Evolutionary conservation across 2,113 vertebrate species (phyloP).

Genomic region (Hypomesus transpacificus): DNA sequence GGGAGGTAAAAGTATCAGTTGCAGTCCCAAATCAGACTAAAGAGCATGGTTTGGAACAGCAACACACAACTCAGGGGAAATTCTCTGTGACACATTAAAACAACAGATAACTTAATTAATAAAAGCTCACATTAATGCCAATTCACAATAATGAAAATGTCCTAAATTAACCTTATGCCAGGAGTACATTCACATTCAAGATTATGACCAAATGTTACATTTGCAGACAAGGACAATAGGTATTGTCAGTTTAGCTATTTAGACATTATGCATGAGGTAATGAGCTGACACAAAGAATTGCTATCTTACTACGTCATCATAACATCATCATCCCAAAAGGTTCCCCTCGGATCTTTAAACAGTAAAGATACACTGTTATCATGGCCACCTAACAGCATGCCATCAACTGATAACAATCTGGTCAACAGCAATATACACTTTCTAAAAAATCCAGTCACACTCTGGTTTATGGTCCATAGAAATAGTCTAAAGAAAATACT

Average conservation of each 20-base stretch:
- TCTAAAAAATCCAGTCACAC: no score
- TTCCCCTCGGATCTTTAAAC: no score
- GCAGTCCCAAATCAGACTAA: not conserved
- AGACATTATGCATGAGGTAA: conserved; percentile 3
- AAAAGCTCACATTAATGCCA: not conserved
- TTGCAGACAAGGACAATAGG: not conserved
- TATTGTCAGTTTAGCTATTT: not conserved
- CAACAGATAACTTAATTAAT: conserved; percentile 1
- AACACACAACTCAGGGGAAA: not conserved
- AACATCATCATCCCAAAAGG: not conserved
- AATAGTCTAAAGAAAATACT: no score
- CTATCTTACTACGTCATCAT: not conserved
- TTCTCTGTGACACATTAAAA: not conserved
- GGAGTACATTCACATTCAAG: not conserved
- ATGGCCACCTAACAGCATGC: no score
- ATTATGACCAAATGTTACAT: not conserved
- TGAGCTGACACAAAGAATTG: conserved; percentile 9
- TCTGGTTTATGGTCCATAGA: no score
- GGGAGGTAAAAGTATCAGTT: no score
- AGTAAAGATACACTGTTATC: no score
- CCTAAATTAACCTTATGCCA: not conserved
- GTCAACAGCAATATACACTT: no score
- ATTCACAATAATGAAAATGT: not conserved
- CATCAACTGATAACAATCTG: no score
- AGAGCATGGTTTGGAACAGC: not conserved